Conservation (phyloP, 2,888 invertebrate genomes). For the Drosophila mimica region DNA sequence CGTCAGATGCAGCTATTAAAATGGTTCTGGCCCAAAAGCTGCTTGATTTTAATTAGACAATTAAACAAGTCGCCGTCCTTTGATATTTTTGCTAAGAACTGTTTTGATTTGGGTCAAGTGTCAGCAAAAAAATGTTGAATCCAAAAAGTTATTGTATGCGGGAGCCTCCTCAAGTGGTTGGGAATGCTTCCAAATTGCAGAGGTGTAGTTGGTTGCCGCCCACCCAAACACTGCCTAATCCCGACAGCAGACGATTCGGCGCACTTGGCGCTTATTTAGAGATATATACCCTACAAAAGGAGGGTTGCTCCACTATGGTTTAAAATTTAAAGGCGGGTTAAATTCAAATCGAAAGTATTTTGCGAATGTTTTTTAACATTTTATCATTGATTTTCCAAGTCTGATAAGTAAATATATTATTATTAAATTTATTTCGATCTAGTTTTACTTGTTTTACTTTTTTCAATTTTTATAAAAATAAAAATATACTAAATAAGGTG, state of each 20-base stretch:
- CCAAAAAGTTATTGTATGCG: constrained; percentile 22
- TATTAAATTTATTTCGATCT: not conserved
- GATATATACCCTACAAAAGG: constrained; percentile 1
- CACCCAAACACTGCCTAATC: constrained; percentile 13
- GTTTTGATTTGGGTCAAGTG: constrained; percentile 70
- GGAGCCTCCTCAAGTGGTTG: not conserved
- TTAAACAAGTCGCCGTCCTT: constrained; percentile 41
- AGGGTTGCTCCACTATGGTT: not conserved
- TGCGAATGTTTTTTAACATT: not conserved
- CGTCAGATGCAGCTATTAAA: constrained; percentile 34
- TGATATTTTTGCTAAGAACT: constrained; percentile 25
- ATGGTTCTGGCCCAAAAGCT: constrained; percentile 9
- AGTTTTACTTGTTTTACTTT: too few species aligned
- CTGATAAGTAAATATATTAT: not conserved
- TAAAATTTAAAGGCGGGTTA: too few species aligned
- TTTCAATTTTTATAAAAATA: not conserved
- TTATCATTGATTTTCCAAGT: fast-evolving
- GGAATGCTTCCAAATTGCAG: not conserved
- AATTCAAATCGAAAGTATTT: not conserved
- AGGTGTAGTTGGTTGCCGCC: not conserved
- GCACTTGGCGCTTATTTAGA: constrained; percentile 16
- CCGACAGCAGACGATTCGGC: constrained; percentile 38
- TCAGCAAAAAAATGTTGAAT: constrained; percentile 29
- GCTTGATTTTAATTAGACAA: constrained; percentile 49
- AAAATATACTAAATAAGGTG: not conserved